Evolutionary conservation across 2,113 vertebrate species (phyloP).

Genomic region (Phocoena sinus): DNA sequence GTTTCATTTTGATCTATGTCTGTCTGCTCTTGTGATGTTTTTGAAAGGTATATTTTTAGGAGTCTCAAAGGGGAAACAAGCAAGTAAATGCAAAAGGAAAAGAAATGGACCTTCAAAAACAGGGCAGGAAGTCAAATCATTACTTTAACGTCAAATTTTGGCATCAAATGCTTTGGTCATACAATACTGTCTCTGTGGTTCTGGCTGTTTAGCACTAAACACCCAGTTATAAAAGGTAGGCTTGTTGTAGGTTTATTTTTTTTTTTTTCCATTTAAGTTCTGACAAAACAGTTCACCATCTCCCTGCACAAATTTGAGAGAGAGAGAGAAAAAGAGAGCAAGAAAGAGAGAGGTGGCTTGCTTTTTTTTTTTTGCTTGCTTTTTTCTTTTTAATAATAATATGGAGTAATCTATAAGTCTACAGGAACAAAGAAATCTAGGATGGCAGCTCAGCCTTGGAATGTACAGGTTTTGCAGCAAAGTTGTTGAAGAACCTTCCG

Average conservation of each 20-base stretch:
- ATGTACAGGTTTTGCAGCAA: conserved; percentile 99
- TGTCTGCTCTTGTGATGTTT: conserved; percentile 77
- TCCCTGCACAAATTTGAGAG: conserved; percentile 84
- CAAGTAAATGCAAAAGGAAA: conserved; percentile 71
- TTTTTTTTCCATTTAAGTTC: conserved; percentile 90
- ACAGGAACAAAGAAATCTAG: conserved; percentile 79
- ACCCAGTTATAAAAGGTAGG: conserved; percentile 98
- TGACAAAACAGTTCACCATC: conserved; percentile 89
- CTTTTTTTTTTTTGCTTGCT: conserved; percentile 76
- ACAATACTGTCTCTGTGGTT: conserved; percentile 94
- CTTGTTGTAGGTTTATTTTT: conserved; percentile 92
- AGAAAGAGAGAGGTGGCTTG: conserved; percentile 80
- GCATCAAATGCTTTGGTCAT: conserved; percentile 99
- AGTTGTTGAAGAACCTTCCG: conserved; percentile 99
- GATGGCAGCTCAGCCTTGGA: conserved; percentile 92
- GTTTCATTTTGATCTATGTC: conserved; percentile 79
- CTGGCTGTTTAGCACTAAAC: conserved; percentile 90
- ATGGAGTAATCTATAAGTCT: conserved; percentile 85
- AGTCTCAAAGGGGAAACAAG: conserved; percentile 76
- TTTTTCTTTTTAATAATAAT: conserved; percentile 84
- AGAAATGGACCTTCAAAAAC: conserved; percentile 75
- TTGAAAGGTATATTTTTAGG: conserved; percentile 75
- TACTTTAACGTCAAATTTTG: conserved; percentile 91
- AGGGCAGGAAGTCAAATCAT: conserved; percentile 83
- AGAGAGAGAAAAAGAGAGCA: conserved; percentile 80